Base-by-base conservation (phyloP, 2,113 vertebrate genomes). In the Strix uralensis region DNA sequence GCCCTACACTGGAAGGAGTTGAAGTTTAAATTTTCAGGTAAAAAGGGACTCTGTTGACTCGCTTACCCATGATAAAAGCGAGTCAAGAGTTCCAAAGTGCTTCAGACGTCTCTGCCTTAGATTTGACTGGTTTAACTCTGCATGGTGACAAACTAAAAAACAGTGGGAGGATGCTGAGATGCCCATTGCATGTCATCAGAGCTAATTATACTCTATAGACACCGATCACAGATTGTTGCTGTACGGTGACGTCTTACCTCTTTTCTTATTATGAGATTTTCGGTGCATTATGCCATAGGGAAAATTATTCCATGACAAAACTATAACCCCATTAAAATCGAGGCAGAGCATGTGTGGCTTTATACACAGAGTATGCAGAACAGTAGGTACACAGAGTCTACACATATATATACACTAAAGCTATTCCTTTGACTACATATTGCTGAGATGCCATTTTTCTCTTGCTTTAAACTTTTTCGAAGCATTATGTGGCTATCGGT, bases 221-320 rank as follows among this genome's bases (percentile, higher is more conserved):
- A 57, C 14, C 25, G 22, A 23, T 17, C 65, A 25, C 69, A 90
- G 21, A 46, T 72, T 47, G 17, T 32, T 70, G 42, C 36, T 8
- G 8, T 58, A 78, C 13, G 1, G 83, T 70, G 47, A 71, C 0
- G 1, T 46, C 5, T 22, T 27, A 6, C 25, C 7, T 66, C 30
- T 47, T 59, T n/a, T 47, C 11, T 51, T 75, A 23, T 26, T 15
- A 14, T 1, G 23, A 59, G 47, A 1, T 30, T 46, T 23, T 47
- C 7, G 2, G 5, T 47, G 27, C 2, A 0, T 77, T 85, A 51
- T 63, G 29, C 67, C 30, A 13, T 7, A 29, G 58, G 27, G 19
- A 46, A 81, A 65, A 71, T n/a, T 30, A 47, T 29, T 73, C 32
- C 4, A 0, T 26, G 25, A 8, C 27, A 70, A 15, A 74, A 75